Percentiles rank a stretch among this genome's conserved stretches.
phyloP scores from a whole-genome alignment of 2,113 vertebrate genomes.

The Malurus elegans region DNA sequence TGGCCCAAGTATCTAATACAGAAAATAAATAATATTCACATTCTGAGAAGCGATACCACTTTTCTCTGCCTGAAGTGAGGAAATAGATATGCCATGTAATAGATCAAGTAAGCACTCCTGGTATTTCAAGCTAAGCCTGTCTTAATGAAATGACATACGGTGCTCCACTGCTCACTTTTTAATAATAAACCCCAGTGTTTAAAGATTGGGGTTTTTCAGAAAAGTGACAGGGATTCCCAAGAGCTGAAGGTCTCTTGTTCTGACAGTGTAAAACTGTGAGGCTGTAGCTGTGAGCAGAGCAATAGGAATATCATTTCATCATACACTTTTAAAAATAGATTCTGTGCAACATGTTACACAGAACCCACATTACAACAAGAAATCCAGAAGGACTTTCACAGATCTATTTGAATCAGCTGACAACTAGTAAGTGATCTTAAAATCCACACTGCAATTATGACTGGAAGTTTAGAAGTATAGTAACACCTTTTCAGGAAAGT shows the following conservation, averaged over 20 bases:
- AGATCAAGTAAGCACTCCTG: not conserved
- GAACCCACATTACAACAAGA: not conserved
- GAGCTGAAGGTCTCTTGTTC: not conserved
- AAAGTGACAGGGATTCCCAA: not conserved
- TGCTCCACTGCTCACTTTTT: not conserved
- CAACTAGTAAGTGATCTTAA: not conserved
- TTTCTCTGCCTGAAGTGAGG: not conserved
- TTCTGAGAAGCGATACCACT: not conserved
- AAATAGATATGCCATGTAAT: rapidly evolving
- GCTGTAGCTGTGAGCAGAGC: not conserved
- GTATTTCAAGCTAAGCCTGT: not conserved
- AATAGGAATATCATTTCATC: not conserved
- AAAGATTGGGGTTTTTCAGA: not conserved
- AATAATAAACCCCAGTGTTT: not conserved
- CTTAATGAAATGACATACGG: not conserved
- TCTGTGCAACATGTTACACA: not conserved
- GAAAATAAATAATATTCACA: not conserved
- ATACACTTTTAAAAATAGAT: not conserved
- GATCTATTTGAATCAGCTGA: not conserved
- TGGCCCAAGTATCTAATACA: not conserved
- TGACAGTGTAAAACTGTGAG: not conserved
- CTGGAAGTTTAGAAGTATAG: not conserved
- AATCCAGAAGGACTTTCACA: not conserved
- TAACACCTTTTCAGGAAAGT: not conserved
- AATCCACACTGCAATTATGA: not conserved